phyloP scores from a whole-genome alignment of 2,797 vertebrate species.

The Epinephelus malabaricus region DNA sequence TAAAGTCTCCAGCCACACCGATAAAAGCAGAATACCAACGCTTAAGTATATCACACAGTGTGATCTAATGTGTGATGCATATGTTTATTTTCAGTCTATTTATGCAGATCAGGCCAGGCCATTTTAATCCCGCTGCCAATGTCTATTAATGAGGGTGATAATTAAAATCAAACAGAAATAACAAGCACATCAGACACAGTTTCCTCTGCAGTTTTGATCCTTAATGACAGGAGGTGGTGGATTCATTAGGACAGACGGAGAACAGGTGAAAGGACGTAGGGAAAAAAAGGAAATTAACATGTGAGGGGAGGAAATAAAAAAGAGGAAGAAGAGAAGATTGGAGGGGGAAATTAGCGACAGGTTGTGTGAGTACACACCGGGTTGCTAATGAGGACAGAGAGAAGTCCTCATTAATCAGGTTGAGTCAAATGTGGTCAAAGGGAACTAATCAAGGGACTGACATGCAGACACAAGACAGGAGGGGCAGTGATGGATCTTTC shows the following conservation, averaged over 20 bases:
- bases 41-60: background rate
- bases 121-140: slow-evolving; percentile 38
- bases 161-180: slow-evolving; percentile 38
- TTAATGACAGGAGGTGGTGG: slow-evolving; percentile 56
- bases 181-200: slow-evolving; percentile 2
- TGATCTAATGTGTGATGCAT: slow-evolving; percentile 37
- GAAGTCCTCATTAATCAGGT: slow-evolving; percentile 44
- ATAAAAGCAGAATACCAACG: slow-evolving; percentile 23
- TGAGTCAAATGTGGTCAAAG: slow-evolving; percentile 60
- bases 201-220: slow-evolving; percentile 38
- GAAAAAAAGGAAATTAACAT: slow-evolving; percentile 25
- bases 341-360: slow-evolving; percentile 25
- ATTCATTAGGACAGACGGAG: slow-evolving; percentile 12
- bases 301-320: slow-evolving; percentile 6
- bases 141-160: slow-evolving; percentile 28
- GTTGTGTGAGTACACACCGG: slow-evolving; percentile 24
- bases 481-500: slow-evolving; percentile 47
- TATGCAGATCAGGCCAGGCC: slow-evolving; percentile 3
- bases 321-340: slow-evolving; percentile 23
- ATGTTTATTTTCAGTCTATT: slow-evolving; percentile 24
- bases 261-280: slow-evolving; percentile 16
- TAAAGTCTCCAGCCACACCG: slow-evolving; percentile 31
- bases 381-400: slow-evolving; percentile 55
- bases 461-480: slow-evolving; percentile 35
- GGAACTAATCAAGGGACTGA: slow-evolving; percentile 51